Conservation (phyloP, 2,888 invertebrate species). For the Tipula vernalis region DNA sequence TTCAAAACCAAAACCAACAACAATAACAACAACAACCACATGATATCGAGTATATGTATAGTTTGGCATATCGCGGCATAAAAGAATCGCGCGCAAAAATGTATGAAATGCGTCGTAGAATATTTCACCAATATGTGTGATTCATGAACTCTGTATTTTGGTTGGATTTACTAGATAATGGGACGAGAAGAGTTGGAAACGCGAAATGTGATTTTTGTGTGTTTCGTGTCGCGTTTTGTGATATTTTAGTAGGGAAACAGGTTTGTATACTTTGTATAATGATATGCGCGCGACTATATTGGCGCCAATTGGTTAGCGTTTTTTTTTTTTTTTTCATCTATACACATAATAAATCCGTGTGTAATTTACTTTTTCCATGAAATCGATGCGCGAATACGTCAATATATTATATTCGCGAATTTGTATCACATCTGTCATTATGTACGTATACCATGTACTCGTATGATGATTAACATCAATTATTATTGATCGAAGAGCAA, state of each 20-base stretch:
- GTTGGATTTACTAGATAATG: background rate
- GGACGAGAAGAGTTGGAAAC: background rate
- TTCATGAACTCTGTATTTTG: background rate
- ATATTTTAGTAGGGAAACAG: background rate
- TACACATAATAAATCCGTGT: background rate
- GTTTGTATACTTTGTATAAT: background rate
- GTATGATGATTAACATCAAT: background rate
- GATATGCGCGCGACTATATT: background rate
- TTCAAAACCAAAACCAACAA: background rate
- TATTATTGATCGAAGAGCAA: background rate
- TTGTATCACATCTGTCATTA: background rate
- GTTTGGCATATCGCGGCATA: background rate
- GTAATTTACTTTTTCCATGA: background rate
- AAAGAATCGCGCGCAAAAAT: background rate
- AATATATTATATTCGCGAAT: background rate
- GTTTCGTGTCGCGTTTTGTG: background rate
- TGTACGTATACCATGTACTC: background rate
- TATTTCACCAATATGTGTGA: background rate
- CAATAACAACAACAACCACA: background rate
- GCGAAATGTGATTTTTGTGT: background rate
- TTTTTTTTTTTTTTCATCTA: background rate
- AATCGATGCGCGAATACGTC: background rate
- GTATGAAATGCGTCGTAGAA: background rate
- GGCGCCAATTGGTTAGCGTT: background rate
- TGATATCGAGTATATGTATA: background rate